These are phyloP conservation scores for Bombus superbus DNA, from an alignment of 1,140 invertebrate genomes.

Conservation along the genomic window DNA sequence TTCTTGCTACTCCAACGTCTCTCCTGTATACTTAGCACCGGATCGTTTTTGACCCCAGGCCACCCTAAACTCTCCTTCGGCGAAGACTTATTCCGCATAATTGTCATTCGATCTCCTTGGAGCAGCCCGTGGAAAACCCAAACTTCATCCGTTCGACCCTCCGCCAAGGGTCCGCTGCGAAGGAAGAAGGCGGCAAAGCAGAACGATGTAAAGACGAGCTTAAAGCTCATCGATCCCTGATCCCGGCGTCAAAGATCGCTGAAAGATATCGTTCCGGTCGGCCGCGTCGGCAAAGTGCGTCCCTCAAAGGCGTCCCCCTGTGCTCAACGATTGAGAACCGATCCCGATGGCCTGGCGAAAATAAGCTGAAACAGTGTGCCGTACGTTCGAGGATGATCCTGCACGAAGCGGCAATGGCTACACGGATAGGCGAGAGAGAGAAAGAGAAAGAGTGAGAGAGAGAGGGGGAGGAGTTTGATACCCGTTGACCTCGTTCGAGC, in stretches of 20 bases:
- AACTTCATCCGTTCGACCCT: background rate
- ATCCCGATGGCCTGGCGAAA: background rate
- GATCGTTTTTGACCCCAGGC: background rate
- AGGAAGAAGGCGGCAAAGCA: background rate
- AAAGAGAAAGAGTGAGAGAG: background rate
- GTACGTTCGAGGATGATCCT: background rate
- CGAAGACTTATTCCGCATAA: background rate
- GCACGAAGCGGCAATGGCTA: background rate
- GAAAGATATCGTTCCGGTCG: constrained; percentile 17
- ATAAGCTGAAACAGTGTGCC: constrained; percentile 32
- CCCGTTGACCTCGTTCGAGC: constrained; percentile 47
- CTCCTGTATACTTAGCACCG: too few species aligned
- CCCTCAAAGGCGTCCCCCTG: background rate
- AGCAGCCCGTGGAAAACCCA: background rate
- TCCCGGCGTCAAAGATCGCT: background rate
- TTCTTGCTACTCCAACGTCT: too few species aligned
- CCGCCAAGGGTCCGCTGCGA: background rate
- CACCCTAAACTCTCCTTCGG: background rate
- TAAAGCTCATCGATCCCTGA: background rate
- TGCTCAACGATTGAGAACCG: background rate
- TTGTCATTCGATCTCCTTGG: background rate
- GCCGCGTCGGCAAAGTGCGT: background rate
- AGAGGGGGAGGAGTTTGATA: background rate
- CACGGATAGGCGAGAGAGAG: background rate
- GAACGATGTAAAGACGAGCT: background rate